Base-by-base conservation (phyloP, 2,797 vertebrate species). In the Pygocentrus nattereri region DNA sequence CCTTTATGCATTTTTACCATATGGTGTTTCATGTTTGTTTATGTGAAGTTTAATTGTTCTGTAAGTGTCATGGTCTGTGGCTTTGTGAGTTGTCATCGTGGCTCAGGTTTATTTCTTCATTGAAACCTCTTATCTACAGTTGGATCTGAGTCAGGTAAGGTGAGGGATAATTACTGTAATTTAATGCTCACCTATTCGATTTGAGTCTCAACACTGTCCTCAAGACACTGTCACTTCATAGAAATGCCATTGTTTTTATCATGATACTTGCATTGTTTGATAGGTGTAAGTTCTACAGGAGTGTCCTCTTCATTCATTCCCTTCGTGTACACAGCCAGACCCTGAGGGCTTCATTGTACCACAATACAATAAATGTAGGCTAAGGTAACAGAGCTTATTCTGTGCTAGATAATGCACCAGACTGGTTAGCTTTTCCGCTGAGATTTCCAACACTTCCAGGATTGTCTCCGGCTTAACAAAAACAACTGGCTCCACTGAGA, bases 391-490 rank as follows among this genome's bases (percentile, higher is more conserved):
- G 56, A 64, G 27, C 19, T 59, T 54, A 64, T 61, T 41, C 44
- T 76, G 68, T 16, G 21, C 1, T 76, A 62, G 7, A 78, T 41
- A 73, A 50, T 64, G 62, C 64, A 71, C 47, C 58, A 58, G 50
- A 64, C 72, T 59, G 65, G 73, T 65, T 75, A 38, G 31, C 44
- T 2, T 41, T 41, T 73, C 76, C 78, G 68, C 34, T 68, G 68
- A 79, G 71, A 70, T 72, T 80, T 71, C 34, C 16, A 65, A 52
- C 16, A 70, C 41, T 70, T 62, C 49, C 11, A 68, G 64, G 44
- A 61, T 61, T 49, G 16, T n/a, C 67, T 64, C 67, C 56, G 72
- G 31, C 59, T 58, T 21, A 27, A 61, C 23, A 61, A 58, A 18
- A 30, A 50, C 68, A 50, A 13, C 59, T 61, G 58, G 58, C 23